phyloP scores from a whole-genome alignment of 92 coral and sea anemone genomes.

The Epizoanthus rinbou region DNA sequence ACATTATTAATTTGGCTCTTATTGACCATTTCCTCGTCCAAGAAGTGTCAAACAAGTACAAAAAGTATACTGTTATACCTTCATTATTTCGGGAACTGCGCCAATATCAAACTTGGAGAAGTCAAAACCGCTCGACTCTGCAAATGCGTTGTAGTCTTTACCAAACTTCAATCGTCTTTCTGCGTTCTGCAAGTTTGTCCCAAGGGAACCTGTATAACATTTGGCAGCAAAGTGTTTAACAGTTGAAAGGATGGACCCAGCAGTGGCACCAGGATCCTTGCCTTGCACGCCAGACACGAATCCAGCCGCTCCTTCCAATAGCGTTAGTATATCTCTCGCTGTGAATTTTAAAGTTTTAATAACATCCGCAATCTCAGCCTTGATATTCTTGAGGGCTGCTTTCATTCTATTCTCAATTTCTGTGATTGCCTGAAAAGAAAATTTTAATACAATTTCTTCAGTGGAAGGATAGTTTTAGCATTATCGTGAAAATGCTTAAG shows the following conservation, averaged over 20 bases:
- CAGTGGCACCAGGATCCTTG: constrained; percentile 12
- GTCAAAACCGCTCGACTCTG: constrained; percentile 50
- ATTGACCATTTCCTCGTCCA: neutral
- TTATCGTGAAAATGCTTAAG: no score
- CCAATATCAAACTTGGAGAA: constrained; percentile 41
- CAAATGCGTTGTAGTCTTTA: constrained; percentile 31
- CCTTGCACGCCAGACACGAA: neutral
- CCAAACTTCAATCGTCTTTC: constrained; percentile 48
- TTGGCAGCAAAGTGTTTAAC: constrained; percentile 43
- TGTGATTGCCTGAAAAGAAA: neutral
- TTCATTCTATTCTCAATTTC: constrained; percentile 18
- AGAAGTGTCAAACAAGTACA: neutral
- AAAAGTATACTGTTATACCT: constrained; percentile 20
- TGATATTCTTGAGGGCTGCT: constrained; percentile 29
- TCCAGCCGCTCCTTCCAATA: constrained; percentile 22
- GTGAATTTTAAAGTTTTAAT: neutral
- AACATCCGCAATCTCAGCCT: no score
- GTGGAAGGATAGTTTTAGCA: no score
- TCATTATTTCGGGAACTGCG: constrained; percentile 56
- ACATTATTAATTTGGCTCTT: neutral
- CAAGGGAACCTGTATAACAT: constrained; percentile 38
- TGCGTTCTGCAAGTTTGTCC: constrained; percentile 13
- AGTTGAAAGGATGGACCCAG: neutral
- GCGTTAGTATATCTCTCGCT: neutral
- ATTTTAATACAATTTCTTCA: no score